Evolutionary conservation across 2,888 invertebrate genomes (phyloP), one percentile per base, ranked within the genome.

Genomic region (Embidobia sp.): DNA sequence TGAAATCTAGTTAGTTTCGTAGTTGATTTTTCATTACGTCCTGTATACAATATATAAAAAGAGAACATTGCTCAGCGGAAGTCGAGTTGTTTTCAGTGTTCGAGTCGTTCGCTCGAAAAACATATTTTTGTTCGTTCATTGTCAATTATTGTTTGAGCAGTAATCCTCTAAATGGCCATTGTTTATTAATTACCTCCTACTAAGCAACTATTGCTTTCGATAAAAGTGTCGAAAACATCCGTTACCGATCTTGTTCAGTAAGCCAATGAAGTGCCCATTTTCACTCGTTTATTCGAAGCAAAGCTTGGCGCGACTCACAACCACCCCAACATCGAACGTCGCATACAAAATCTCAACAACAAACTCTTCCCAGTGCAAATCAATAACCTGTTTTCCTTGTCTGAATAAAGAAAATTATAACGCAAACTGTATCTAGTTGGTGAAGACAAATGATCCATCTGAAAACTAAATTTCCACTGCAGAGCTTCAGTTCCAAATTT

Each of bases 91-190:
- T 49, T 16, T 59, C 74, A 66, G 59, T 51, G 66, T 74, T 64
- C 42, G 33, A 33, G 46, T 22, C 57, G 51, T 42, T 70, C 53
- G n/a, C 37, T 55, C 35, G 46, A 31, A 74, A 66, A 66, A 74
- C 66, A 53, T 49, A 22, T 22, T 53, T 22, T 59, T 37, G 22
- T 31, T 31, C 66, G 53, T 51, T 64, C 66, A 46, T 66, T 51
- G 66, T 74, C 74, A 74, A 74, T 74, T 66, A 74, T 74, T 37
- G 74, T 66, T 51, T 29, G 44, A 57, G 48, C 22, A 33, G 66
- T 66, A 74, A 74, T 74, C 66, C 66, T 29, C 51, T 66, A 74
- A 73, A 73, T 64, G 64, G 44, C 44, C 64, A 66, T 73, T 73
- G 73, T 73, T 48, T 73, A 66, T 64, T 57, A 46, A 33, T 31